Evolutionary conservation across 2,113 vertebrate genomes (phyloP).

Genomic region (Mobula birostris): DNA sequence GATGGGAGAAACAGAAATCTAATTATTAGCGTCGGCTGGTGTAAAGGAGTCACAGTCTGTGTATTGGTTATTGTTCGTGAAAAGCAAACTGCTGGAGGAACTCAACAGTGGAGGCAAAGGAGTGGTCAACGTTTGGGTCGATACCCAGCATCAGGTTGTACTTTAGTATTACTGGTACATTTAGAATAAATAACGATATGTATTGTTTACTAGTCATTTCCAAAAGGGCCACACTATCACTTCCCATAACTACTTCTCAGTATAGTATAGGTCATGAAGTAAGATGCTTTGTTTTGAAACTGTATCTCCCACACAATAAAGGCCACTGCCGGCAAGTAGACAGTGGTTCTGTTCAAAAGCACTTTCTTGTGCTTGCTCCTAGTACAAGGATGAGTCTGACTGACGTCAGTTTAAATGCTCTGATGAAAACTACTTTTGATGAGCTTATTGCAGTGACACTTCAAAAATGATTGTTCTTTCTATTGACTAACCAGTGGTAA

Average conservation of each 20-base stretch:
- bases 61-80: background rate
- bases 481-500: background rate
- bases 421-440: slow-evolving; percentile 17
- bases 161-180: background rate
- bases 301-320: slow-evolving; percentile 13
- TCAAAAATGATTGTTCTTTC: background rate
- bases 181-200: background rate
- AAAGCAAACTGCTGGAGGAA: too few species aligned
- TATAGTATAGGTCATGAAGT: background rate
- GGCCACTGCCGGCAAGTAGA: background rate
- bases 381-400: slow-evolving; percentile 16
- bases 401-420: slow-evolving; percentile 17
- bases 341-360: background rate
- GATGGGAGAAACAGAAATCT: background rate
- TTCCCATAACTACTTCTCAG: slow-evolving; percentile 4
- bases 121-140: too few species aligned
- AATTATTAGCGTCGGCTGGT: background rate
- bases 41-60: background rate
- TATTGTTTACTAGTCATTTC: background rate
- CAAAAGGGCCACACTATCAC: background rate
- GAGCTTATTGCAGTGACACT: background rate
- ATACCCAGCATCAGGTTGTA: too few species aligned
- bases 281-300: slow-evolving; percentile 21
- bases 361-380: background rate
- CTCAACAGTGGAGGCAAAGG: too few species aligned